Base-by-base conservation (phyloP, 2,888 invertebrate genomes). In the Leptinotarsa juncta region DNA sequence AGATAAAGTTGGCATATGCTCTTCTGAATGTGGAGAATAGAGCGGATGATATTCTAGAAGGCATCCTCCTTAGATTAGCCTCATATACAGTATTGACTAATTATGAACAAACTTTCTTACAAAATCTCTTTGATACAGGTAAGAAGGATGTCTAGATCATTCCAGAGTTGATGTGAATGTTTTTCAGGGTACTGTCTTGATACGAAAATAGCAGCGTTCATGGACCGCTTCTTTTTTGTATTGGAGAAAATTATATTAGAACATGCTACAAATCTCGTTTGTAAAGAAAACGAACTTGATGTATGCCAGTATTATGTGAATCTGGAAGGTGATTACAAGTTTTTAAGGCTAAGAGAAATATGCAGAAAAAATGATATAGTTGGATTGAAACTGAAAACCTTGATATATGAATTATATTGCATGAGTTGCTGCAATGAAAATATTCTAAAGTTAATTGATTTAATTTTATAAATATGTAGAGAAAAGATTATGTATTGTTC, bases 391-490 rank as follows among this genome's bases (percentile, higher is more conserved):
- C 65, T 81, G 23, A 80, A 76, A 71, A 77, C 60, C 53, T 70
- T 80, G 42, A 71, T 81, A 65, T 77, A 72, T 60, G 80, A 80
- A 74, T 70, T 80, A 12, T 81, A 80, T 69, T 77, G 72, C 65
- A 71, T 73, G 26, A 80, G 80, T 74, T 80, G 66, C 71, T 81
- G 81, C 73, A 81, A 81, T 76, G 65, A 65, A 51, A 80, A 80
- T 77, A 50, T 81, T 5, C 72, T 78, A 55, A 78, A 75, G 68
- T 65, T 81, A 16, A 26, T 65, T 68, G 74, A 78, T 74, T 75
- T 78, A 18, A 65, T 78, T 73, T 53, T 68, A 51, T 78, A 72
- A 74, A 42, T 42, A 42, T 42, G 42, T 42, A 3, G 10, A 42
- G 10, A 60, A 32, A 48, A 65, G 49, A 32, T 32, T 62, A 51